A percentile compares a stretch with the other conserved stretches of the same genome.
Evolutionary conservation across 2,888 invertebrate genomes (phyloP).

Genomic region (Aphodius granarius): DNA sequence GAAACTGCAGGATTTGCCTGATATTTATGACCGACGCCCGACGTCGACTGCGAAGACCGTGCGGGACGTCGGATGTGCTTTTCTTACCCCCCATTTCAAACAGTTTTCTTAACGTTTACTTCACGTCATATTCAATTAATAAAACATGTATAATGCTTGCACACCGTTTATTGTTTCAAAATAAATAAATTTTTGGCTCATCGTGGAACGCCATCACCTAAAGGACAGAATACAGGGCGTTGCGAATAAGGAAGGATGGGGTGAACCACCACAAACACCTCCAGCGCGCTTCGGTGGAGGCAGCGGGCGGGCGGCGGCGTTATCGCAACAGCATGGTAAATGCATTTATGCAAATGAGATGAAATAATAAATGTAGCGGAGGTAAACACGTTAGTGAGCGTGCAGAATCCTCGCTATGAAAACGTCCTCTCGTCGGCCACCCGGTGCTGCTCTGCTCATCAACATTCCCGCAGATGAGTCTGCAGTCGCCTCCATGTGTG

Average conservation of each 20-base stretch:
- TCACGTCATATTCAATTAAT: no score
- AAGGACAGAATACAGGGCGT: conserved; percentile 3
- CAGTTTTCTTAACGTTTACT: neutral
- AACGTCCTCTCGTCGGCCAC: conserved; percentile 21
- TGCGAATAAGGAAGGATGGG: neutral
- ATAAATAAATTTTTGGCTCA: no score
- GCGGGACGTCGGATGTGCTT: conserved; percentile 37
- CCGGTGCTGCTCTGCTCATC: no score
- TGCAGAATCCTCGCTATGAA: conserved; percentile 30
- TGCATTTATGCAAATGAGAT: conserved; percentile 34
- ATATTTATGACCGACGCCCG: conserved; percentile 39
- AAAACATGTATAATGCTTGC: no score
- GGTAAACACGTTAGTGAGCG: conserved; percentile 38
- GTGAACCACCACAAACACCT: neutral
- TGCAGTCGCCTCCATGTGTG: conserved; percentile 35
- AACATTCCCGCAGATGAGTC: conserved; percentile 37
- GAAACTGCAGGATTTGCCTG: conserved; percentile 45
- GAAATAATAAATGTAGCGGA: conserved; percentile 37
- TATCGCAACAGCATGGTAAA: conserved; percentile 28
- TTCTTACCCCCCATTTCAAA: conserved; percentile 14
- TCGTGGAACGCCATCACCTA: neutral
- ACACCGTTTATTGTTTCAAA: no score
- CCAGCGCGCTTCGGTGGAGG: neutral
- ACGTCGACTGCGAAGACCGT: neutral
- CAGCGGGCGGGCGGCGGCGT: neutral